These are phyloP conservation scores for Scelioninae gen. 2 DNA, from an alignment of 2,888 invertebrate species.

Conservation along the genomic window DNA sequence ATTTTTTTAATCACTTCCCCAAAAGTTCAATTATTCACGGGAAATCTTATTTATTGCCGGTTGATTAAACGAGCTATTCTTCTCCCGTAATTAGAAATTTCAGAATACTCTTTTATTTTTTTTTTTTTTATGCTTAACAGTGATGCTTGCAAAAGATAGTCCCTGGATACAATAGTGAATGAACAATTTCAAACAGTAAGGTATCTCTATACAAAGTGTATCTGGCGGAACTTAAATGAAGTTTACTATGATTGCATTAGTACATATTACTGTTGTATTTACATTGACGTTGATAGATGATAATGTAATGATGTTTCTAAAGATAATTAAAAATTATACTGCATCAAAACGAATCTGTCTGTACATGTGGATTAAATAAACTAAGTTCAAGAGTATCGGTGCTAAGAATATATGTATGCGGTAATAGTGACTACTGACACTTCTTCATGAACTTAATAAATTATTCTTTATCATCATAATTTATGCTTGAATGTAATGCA, in stretches of 20 bases:
- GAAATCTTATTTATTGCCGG: conserved; percentile 14
- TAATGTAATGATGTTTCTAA: neutral
- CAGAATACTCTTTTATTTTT: conserved; percentile 4
- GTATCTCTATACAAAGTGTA: conserved; percentile 25
- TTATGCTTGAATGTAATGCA: too few relatives aligned
- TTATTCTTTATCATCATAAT: too few relatives aligned
- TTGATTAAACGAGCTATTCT: conserved; percentile 24
- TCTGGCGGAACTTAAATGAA: conserved; percentile 25
- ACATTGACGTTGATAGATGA: conserved; percentile 13
- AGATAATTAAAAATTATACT: too few relatives aligned
- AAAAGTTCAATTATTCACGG: neutral
- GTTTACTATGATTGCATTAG: conserved; percentile 25
- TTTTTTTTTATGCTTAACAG: conserved; percentile 11
- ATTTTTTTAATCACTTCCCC: too few relatives aligned
- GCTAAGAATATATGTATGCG: too few relatives aligned
- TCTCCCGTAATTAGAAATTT: conserved; percentile 7
- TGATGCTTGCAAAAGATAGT: conserved; percentile 26
- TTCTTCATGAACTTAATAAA: too few relatives aligned
- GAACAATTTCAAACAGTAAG: conserved; percentile 36
- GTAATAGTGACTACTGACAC: too few relatives aligned
- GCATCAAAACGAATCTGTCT: too few relatives aligned
- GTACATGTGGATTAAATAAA: too few relatives aligned
- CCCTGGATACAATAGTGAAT: conserved; percentile 27
- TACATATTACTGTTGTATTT: conserved; percentile 22
- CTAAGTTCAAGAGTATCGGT: too few relatives aligned